Conservation (phyloP, 2,888 invertebrate species). For the Macaria notata region DNA sequence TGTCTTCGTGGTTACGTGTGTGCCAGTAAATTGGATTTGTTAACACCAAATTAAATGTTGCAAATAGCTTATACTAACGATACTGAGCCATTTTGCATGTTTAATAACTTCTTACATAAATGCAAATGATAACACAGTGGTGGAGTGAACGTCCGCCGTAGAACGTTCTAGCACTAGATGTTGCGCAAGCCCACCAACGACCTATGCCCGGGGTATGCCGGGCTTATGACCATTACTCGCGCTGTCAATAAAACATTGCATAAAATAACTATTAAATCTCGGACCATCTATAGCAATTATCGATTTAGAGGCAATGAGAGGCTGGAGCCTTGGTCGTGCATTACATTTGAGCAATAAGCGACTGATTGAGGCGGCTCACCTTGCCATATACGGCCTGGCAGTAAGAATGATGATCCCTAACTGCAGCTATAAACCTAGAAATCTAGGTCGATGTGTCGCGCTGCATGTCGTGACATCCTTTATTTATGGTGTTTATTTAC, state of each 20-base stretch:
- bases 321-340: constrained; percentile 12
- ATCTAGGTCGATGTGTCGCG: constrained; percentile 26
- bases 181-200: constrained; percentile 28
- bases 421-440: constrained; percentile 29
- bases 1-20: no score
- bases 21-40: no score
- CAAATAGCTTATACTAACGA: not conserved
- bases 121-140: constrained; percentile 3
- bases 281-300: constrained; percentile 19
- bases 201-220: constrained; percentile 27
- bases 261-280: constrained; percentile 14
- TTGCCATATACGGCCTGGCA: constrained; percentile 49
- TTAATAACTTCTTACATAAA: constrained; percentile 14
- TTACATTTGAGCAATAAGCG: constrained; percentile 27
- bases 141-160: constrained; percentile 18
- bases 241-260: constrained; percentile 30
- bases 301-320: constrained; percentile 16
- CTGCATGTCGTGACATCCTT: constrained; percentile 5
- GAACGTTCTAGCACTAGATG: constrained; percentile 22
- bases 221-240: constrained; percentile 27
- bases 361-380: constrained; percentile 43
- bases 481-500: constrained; percentile 8
- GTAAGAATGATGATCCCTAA: constrained; percentile 37
- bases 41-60: no score
- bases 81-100: constrained; percentile 3